A percentile compares a stretch with the other conserved stretches of the same genome.
Conservation (phyloP, 2,113 vertebrate genomes). For the Mirza zaza region DNA sequence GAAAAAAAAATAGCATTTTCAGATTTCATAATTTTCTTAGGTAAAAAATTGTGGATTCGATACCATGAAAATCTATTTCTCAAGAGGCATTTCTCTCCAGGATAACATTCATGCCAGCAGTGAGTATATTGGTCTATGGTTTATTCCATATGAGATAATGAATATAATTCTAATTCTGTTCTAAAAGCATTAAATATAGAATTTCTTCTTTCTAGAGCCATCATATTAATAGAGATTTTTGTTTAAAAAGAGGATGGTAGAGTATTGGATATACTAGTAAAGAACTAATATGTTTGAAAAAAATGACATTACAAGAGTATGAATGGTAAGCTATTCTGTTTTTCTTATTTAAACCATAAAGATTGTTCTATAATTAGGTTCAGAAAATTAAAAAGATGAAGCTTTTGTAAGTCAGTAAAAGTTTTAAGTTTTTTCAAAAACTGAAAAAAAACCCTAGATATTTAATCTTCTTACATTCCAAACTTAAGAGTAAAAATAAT, state of each 20-base stretch:
- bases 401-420: neutral
- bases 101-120: neutral
- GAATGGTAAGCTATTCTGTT: neutral
- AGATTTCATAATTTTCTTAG: neutral
- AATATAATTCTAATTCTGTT: neutral
- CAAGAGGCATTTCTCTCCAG: neutral
- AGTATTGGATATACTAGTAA: neutral
- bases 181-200: neutral
- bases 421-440: neutral
- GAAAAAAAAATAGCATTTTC: neutral
- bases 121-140: too few species aligned
- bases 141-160: neutral
- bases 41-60: neutral
- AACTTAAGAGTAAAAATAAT: neutral
- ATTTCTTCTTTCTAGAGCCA: neutral
- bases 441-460: neutral
- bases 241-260: neutral
- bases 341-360: neutral
- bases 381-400: neutral
- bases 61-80: neutral
- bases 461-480: neutral
- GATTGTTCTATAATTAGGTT: neutral
- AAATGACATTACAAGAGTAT: neutral
- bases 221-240: neutral
- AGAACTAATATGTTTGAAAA: neutral